Evolutionary conservation across 2,113 vertebrate genomes (phyloP).

Genomic region (Callopanchax toddi): DNA sequence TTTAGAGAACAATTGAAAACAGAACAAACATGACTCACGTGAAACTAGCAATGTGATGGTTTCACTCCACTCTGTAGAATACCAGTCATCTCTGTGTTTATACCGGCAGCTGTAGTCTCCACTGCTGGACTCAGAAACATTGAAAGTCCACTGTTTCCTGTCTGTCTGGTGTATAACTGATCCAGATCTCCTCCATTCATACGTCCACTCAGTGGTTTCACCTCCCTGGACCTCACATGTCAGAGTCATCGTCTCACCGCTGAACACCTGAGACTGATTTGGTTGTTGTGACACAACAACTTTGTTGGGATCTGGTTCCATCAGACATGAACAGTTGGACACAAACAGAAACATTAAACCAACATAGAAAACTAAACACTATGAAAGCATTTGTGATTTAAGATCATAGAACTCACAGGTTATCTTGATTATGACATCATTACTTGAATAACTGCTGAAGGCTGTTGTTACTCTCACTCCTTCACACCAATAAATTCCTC

Average conservation of each 20-base stretch:
- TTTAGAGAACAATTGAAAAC: too few species aligned
- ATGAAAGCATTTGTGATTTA: fast-evolving
- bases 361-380: not conserved
- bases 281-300: not conserved
- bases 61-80: not conserved
- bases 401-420: not conserved
- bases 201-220: not conserved
- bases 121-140: fast-evolving
- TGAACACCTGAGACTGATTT: not conserved
- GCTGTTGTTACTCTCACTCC: slow-evolving; percentile 13
- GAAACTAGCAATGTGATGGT: not conserved
- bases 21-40: not conserved
- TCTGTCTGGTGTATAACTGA: not conserved
- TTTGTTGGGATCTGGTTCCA: slow-evolving; percentile 7
- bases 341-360: not conserved
- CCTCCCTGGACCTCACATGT: slow-evolving; percentile 24
- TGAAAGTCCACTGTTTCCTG: not conserved
- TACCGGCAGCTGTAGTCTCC: slow-evolving; percentile 9
- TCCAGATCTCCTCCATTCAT: not conserved
- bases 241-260: not conserved
- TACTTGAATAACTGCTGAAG: slow-evolving; percentile 3
- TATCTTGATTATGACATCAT: not conserved
- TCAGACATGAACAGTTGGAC: too few species aligned
- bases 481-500: slow-evolving; percentile 20
- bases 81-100: not conserved